Base-by-base conservation (phyloP, 2,888 invertebrate species). In the Amorpha juglandis region DNA sequence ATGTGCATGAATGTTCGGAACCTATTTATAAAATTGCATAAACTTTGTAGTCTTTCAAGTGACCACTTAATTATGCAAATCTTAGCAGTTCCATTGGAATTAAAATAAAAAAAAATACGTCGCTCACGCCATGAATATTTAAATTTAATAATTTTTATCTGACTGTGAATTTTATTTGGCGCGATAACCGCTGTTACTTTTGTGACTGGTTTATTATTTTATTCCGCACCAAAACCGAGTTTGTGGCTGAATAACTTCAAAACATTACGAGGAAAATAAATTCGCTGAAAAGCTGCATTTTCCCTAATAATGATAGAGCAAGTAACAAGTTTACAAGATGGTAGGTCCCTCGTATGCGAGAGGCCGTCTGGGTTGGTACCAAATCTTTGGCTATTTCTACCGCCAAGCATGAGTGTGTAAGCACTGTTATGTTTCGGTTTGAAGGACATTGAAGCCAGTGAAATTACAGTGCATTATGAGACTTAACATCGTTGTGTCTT, bases 141-240 rank as follows among this genome's bases (percentile, higher is more conserved):
- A 76, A 77, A 75, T 74, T 69, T 74, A 74, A 74, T 79, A 69
- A 75, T 77, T 75, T 77, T 76, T 77, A 78, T 78, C 73, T 74
- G 69, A 67, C 72, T 71, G 70, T 66, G 74, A 76, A 77, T 76
- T 78, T 76, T 79, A 82, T 81, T 81, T 72, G 19, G 63, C 64
- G 62, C 72, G 74, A 78, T 79, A 79, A 79, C 68, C 19, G 55
- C 35, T 50, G 50, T 19, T 50, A 45, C 27, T 52, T 58, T 58
- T 55, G 35, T 55, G 55, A 55, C 55, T n/a, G 35, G 6, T 62
- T 62, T 47, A 45, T 62, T 47, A 7, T 62, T 45, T 62, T 45
- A 62, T 62, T 62, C 14, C 35, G 35, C 55, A 27, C 27, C 27
- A 27, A 11, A 48, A 50, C 9, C 16, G 11, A 12, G 19, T 16